Evolutionary conservation across 2,888 invertebrate species (phyloP).

Genomic region (Monoplex corrugatus): DNA sequence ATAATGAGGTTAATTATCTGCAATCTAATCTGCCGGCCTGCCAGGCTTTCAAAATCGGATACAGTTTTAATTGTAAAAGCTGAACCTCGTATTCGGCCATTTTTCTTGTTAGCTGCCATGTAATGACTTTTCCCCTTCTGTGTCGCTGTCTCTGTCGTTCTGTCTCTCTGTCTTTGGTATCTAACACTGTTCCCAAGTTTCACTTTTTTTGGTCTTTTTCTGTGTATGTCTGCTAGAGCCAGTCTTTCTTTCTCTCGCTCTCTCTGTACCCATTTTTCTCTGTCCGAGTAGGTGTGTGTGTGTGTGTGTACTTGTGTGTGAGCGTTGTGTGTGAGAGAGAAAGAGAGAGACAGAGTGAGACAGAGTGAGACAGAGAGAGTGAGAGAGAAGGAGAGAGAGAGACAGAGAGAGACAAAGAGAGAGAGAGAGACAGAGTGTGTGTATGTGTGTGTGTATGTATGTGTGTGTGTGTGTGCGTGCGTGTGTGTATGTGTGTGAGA

Average conservation of each 20-base stretch:
- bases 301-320: not conserved
- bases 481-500: too few species aligned
- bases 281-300: not conserved
- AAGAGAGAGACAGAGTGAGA: not conserved
- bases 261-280: too few species aligned
- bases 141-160: too few species aligned
- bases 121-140: constrained; percentile 12
- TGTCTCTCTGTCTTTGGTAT: too few species aligned
- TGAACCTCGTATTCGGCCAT: constrained; percentile 31
- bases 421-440: not conserved
- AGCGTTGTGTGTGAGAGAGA: not conserved
- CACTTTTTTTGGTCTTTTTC: too few species aligned
- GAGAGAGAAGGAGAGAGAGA: not conserved
- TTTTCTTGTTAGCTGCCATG: constrained; percentile 36
- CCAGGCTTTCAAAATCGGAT: constrained; percentile 35
- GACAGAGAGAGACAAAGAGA: not conserved
- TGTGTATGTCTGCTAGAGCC: too few species aligned
- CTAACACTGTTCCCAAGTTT: too few species aligned
- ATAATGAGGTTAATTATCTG: constrained; percentile 29
- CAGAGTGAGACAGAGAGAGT: not conserved
- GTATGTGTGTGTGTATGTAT: too few species aligned
- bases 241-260: too few species aligned
- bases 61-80: constrained; percentile 39
- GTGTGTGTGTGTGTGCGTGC: too few species aligned
- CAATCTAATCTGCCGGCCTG: constrained; percentile 26